These are phyloP conservation scores for Trissolcus japonicus DNA, from an alignment of 2,888 invertebrate genomes.

Conservation along the genomic window DNA sequence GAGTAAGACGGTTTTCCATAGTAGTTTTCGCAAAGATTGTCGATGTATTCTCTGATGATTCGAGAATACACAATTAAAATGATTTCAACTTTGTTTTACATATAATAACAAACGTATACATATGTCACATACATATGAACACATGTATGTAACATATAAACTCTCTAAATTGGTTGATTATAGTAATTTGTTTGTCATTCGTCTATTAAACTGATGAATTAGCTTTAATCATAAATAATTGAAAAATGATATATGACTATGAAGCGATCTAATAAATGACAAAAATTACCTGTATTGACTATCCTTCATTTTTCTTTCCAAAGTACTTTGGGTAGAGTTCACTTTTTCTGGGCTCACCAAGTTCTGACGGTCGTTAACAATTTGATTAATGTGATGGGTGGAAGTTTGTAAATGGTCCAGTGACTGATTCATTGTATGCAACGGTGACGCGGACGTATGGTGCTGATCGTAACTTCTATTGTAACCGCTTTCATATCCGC, in stretches of 20 bases:
- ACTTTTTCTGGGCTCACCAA: slow-evolving; percentile 73
- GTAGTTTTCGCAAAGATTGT: slow-evolving; percentile 50
- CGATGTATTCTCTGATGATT: slow-evolving; percentile 53
- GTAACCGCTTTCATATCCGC: slow-evolving; percentile 73
- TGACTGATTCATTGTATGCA: slow-evolving; percentile 61
- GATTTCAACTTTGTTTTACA: neutral
- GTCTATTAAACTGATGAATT: neutral
- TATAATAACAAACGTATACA: neutral
- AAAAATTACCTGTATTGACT: slow-evolving; percentile 58
- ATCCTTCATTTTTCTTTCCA: slow-evolving; percentile 70
- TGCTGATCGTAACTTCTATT: slow-evolving; percentile 78
- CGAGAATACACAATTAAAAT: slow-evolving; percentile 20
- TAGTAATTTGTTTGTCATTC: too few species aligned
- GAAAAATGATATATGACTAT: neutral
- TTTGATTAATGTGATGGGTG: slow-evolving; percentile 63
- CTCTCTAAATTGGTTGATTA: too few species aligned
- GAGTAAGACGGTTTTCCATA: slow-evolving; percentile 48
- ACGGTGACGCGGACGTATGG: slow-evolving; percentile 66
- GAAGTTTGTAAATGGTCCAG: slow-evolving; percentile 63
- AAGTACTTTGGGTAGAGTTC: slow-evolving; percentile 69
- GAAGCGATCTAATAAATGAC: slow-evolving; percentile 2
- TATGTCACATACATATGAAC: too few species aligned
- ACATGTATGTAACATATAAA: too few species aligned
- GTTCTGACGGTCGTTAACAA: slow-evolving; percentile 64
- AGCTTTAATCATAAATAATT: neutral